Conservation (phyloP, 2,888 invertebrate genomes). For the Cephonodes hylas region DNA sequence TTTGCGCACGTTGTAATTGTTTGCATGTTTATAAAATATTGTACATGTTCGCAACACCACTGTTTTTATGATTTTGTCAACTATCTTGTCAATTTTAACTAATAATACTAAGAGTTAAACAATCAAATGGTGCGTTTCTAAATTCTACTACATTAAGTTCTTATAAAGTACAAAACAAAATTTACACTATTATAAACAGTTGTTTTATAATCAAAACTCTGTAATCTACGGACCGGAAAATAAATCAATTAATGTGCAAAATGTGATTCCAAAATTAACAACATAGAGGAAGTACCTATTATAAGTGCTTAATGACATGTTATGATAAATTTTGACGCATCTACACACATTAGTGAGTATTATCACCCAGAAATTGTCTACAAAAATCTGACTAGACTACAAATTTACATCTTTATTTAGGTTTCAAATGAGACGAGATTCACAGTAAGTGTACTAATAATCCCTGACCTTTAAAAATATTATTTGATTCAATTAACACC, state of each 20-base stretch:
- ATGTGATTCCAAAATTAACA: not conserved
- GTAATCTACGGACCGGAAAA: not conserved
- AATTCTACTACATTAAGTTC: not conserved
- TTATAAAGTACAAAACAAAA: not conserved
- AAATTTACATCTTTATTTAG: too few species aligned
- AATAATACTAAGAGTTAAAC: not conserved
- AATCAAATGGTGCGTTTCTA: slow-evolving; percentile 3
- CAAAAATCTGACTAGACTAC: too few species aligned
- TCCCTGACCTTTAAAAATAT: too few species aligned
- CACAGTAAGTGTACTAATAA: too few species aligned
- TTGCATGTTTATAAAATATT: not conserved
- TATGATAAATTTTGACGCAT: too few species aligned
- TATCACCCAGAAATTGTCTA: too few species aligned
- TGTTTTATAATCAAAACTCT: too few species aligned
- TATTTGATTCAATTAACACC: too few species aligned
- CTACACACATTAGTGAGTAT: too few species aligned
- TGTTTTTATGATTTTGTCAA: not conserved
- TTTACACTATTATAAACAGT: not conserved
- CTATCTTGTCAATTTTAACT: not conserved
- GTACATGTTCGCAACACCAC: not conserved
- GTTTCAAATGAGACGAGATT: too few species aligned
- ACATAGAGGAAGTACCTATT: not conserved
- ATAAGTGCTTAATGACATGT: too few species aligned
- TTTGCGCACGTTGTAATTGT: not conserved
- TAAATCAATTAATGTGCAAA: not conserved